A percentile compares a stretch with the other conserved stretches of the same genome.
phyloP scores from a whole-genome alignment of 2,888 invertebrate genomes.

The Drosophila aldrichi region DNA sequence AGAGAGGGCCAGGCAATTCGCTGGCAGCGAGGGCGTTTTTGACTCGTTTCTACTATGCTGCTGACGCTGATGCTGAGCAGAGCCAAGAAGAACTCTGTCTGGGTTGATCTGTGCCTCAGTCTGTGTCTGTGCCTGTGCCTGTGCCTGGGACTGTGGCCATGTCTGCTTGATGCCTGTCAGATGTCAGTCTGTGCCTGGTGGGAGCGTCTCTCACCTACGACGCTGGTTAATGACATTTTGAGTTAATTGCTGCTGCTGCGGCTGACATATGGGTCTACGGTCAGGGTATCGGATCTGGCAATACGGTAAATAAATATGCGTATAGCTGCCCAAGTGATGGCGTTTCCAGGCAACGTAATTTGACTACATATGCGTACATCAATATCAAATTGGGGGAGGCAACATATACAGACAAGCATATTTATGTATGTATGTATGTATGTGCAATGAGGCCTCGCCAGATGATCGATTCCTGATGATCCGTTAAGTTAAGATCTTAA shows the following conservation, averaged over 20 bases:
- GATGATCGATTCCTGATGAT: slow-evolving; percentile 58
- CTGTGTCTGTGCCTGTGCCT: slow-evolving; percentile 23
- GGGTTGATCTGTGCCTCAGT: slow-evolving; percentile 24
- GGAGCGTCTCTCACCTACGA: slow-evolving; percentile 70
- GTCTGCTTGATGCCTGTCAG: slow-evolving; percentile 75
- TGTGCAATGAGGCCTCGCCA: slow-evolving; percentile 21
- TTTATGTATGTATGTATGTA: neutral
- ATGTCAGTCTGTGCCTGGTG: slow-evolving; percentile 68
- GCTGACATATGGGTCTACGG: slow-evolving; percentile 70
- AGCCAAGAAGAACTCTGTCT: slow-evolving; percentile 14
- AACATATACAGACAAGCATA: neutral
- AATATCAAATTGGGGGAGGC: slow-evolving; percentile 26
- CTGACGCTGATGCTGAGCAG: slow-evolving; percentile 18
- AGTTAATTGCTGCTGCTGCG: slow-evolving; percentile 73
- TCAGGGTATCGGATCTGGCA: slow-evolving; percentile 20
- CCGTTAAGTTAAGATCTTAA: slow-evolving; percentile 44
- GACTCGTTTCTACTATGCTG: slow-evolving; percentile 31
- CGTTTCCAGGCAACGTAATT: slow-evolving; percentile 77
- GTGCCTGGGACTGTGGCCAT: slow-evolving; percentile 14
- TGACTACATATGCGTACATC: slow-evolving; percentile 64
- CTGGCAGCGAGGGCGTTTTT: slow-evolving; percentile 47
- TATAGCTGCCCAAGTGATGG: slow-evolving; percentile 45
- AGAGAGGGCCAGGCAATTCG: slow-evolving; percentile 37
- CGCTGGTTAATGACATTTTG: slow-evolving; percentile 79
- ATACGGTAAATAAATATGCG: slow-evolving; percentile 72